Evolutionary conservation across 1,140 invertebrate species (phyloP), one percentile per base, ranked within the genome.

Genomic region (Coptotermes formosanus): DNA sequence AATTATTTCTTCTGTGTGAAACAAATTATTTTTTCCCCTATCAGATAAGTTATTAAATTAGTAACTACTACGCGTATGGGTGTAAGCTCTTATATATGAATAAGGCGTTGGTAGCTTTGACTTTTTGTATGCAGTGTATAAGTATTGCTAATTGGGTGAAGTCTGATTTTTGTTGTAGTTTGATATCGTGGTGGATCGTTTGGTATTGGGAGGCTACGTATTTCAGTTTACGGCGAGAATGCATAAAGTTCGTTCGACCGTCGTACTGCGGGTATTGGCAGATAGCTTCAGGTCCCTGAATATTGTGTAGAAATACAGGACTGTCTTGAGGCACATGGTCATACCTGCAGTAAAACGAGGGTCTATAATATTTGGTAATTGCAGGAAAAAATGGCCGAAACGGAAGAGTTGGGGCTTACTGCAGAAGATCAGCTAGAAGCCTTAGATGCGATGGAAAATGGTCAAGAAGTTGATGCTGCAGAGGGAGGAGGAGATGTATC

Each of bases 391-490:
- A 93, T 93, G 93, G 92, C 93, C 87, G 93, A 93, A 90, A 93
- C 92, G 90, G 92, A 93, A 90, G 93, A 93, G 89, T 88, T 91
- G 84, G 89, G 93, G 90, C 91, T 93, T 91, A 91, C 92, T 90
- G 88, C 91, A 89, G 90, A 91, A 86, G 89, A 93, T 90, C 91
- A 92, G 89, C 89, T 93, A 90, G 91, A 93, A 91, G 91, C 92
- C 89, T 91, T 93, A 88, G 93, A 93, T 89, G 92, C 92, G 88
- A 32, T 86, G 81, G 86, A 87, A 82, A 87, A 85, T 64, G 87
- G 86, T 30, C 87, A 87, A 38, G 81, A 86, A 38, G 87, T 87
- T 81, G 89, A 89, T 44, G 88, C 87, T 30, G 87, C 87, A 30
- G 88, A 88, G 44, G 87, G 45, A 32, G 88, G 82, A 85, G 88